Conservation (phyloP, 2,113 vertebrate species). For the Uria lomvia region DNA sequence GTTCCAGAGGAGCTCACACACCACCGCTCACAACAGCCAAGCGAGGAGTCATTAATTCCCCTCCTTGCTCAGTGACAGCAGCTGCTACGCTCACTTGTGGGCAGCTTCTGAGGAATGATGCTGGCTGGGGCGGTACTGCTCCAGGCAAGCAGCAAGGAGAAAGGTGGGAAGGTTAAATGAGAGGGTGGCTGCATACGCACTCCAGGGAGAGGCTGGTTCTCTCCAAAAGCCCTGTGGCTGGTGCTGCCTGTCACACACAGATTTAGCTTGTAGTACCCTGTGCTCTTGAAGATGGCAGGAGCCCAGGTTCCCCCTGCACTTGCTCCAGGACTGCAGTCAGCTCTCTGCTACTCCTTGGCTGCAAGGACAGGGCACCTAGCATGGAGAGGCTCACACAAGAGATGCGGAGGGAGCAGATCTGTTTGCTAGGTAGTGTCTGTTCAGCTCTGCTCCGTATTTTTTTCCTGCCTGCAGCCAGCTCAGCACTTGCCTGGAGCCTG, state of each 20-base stretch:
- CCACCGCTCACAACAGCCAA: not conserved
- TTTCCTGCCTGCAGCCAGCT: not conserved
- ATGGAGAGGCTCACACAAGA: not conserved
- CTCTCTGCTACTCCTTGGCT: not conserved
- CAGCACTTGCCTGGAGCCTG: not conserved
- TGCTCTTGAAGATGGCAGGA: not conserved
- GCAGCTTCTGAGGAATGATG: not conserved
- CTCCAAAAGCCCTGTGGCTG: not conserved
- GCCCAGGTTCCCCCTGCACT: not conserved
- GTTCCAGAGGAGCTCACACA: conserved; percentile 35
- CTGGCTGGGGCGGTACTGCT: not conserved
- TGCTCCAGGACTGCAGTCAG: not conserved
- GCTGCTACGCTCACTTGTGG: not conserved
- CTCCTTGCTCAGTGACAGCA: conserved; percentile 40
- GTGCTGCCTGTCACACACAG: not conserved
- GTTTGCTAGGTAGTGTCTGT: not conserved
- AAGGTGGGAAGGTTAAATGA: conserved; percentile 9
- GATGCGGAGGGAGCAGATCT: not conserved
- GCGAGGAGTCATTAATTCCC: conserved; percentile 56
- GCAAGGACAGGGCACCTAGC: not conserved
- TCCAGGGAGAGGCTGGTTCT: not conserved
- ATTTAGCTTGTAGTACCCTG: not conserved
- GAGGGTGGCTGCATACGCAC: not conserved
- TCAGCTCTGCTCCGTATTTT: not conserved
- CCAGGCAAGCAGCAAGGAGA: not conserved